Conservation (phyloP, 2,113 vertebrate species). For the Tringa solitaria region DNA sequence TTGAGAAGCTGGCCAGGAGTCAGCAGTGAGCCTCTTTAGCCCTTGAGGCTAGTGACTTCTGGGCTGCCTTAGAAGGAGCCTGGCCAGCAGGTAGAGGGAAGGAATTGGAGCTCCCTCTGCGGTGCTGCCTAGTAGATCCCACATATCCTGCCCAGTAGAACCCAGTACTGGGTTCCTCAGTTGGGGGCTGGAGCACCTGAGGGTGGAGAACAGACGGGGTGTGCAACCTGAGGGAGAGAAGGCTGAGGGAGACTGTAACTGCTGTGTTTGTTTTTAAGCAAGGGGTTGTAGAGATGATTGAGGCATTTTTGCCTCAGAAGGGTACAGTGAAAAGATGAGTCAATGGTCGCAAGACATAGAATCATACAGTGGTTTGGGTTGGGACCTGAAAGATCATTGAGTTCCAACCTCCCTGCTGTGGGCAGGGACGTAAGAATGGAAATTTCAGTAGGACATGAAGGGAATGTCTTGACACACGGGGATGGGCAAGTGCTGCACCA, state of each 20-base stretch:
- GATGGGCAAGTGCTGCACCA: rapidly evolving
- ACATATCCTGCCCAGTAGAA: no score
- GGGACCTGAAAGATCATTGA: no score
- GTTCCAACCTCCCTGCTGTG: no score
- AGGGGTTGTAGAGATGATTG: background rate
- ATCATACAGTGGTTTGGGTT: no score
- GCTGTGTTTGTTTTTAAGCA: background rate
- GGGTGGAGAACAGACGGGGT: background rate
- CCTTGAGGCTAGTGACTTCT: rapidly evolving
- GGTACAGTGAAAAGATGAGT: background rate
- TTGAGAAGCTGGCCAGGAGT: background rate
- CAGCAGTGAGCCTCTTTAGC: background rate
- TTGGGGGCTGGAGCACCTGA: background rate
- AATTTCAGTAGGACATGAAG: background rate
- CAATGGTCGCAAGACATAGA: background rate
- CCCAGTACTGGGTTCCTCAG: no score
- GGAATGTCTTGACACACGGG: background rate
- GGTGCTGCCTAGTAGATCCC: background rate
- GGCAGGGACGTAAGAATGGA: background rate
- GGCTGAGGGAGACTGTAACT: background rate
- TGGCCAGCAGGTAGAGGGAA: background rate
- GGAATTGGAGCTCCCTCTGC: background rate
- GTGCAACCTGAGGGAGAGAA: background rate
- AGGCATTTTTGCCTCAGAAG: background rate
- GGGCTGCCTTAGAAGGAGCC: background rate